Evolutionary conservation across 2,888 invertebrate species (phyloP), one percentile per base, ranked within the genome.

Genomic region (Escarpia spicata): DNA sequence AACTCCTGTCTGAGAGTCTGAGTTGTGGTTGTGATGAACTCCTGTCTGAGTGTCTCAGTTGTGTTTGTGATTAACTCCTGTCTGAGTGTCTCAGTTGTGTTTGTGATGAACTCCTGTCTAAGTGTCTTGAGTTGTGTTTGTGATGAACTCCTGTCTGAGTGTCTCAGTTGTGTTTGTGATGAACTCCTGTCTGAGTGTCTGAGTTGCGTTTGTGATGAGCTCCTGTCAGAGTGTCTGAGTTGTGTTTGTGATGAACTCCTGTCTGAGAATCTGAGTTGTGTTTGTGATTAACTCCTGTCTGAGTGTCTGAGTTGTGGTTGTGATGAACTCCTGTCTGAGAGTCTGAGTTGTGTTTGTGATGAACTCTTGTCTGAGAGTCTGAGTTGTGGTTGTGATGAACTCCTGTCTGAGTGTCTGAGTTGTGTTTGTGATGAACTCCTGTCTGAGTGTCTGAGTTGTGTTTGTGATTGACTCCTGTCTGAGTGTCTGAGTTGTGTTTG

Each of bases 11-110:
- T 43, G 15, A 52, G 52, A 12, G 52, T 37, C 37, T 37, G 37
- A 12, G 9, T 90, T 9, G 10, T 37, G 9, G 9, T 9, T 90
- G 19, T 90, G 26, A 15, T n/a, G 45, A 26, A 10, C 31, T 43
- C 31, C 12, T 58, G 12, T 2, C 31, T 43, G 15, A 52, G 52
- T 4, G 52, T 37, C 37, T 37, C 0, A 12, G 9, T 90, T 9
- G 10, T 37, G 9, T 37, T 9, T 90, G 19, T 90, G 26, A 15
- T n/a, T 4, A 26, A 10, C 31, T 43, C 31, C 12, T 58, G 12
- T 2, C 31, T 43, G 15, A 75, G 75, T 94, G 95, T 92, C 94
- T 97, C 97, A 97, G 98, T 94, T 97, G 97, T 6, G 97, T 98
- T 52, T 37, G 37, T 37, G 37, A 37, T 37, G 37, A 37, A 37